phyloP scores from a whole-genome alignment of 2,797 vertebrate species.

The Trachurus trachurus region DNA sequence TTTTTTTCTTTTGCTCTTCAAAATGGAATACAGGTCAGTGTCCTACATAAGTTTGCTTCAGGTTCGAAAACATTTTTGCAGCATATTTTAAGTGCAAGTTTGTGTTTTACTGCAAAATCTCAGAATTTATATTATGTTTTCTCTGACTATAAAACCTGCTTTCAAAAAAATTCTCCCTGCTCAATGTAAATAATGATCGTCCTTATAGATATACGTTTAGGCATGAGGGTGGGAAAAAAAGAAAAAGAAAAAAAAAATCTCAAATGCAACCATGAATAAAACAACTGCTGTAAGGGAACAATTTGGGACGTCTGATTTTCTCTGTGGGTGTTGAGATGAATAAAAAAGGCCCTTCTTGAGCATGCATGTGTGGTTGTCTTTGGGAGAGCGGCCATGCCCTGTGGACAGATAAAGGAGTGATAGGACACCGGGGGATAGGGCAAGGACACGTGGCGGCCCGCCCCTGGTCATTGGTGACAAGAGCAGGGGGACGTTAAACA shows the following conservation, averaged over 20 bases:
- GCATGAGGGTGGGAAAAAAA: constrained; percentile 21
- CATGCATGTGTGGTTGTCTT: constrained; percentile 84
- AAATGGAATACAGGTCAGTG: constrained; percentile 86
- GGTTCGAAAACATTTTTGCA: constrained; percentile 76
- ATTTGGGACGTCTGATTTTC: constrained; percentile 83
- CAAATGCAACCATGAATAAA: constrained; percentile 80
- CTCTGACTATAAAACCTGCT: background rate
- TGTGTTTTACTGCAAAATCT: constrained; percentile 44
- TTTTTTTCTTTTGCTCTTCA: constrained; percentile 78
- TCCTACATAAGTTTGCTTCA: constrained; percentile 85
- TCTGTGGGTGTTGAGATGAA: constrained; percentile 82
- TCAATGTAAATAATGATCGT: constrained; percentile 52
- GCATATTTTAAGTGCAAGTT: constrained; percentile 51
- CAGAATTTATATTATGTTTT: constrained; percentile 27
- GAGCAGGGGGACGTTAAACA: constrained; percentile 86
- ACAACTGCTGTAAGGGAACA: constrained; percentile 81
- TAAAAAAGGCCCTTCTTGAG: constrained; percentile 80
- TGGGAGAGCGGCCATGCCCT: constrained; percentile 84
- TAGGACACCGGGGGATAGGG: constrained; percentile 86
- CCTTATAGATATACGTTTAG: constrained; percentile 59
- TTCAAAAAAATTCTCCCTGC: background rate
- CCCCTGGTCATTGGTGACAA: constrained; percentile 88
- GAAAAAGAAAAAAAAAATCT: constrained; percentile 10
- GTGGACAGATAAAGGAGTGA: constrained; percentile 88
- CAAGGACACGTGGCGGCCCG: constrained; percentile 86